These are phyloP conservation scores for Candoia aspera DNA, from an alignment of 2,113 vertebrate species.

Conservation along the genomic window DNA sequence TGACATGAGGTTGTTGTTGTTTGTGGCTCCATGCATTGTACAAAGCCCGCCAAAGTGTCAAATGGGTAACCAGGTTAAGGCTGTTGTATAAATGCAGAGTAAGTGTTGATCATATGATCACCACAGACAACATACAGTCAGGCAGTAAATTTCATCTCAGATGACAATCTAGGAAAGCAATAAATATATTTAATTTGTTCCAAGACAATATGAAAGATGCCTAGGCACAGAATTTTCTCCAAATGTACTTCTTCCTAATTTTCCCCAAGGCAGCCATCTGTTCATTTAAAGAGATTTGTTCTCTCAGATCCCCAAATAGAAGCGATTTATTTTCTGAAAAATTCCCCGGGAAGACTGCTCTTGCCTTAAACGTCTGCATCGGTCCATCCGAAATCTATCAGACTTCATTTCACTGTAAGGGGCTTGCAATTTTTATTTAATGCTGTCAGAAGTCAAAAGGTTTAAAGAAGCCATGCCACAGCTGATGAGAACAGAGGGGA, in stretches of 20 bases:
- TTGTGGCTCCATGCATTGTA: not conserved
- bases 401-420: not conserved
- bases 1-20: not conserved
- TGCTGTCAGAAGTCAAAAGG: not conserved
- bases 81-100: not conserved
- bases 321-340: not conserved
- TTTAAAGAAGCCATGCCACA: not conserved
- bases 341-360: not conserved
- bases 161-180: not conserved
- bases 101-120: not conserved
- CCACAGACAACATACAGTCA: not conserved
- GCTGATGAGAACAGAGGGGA: not conserved
- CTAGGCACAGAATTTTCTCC: not conserved
- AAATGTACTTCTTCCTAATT: not conserved
- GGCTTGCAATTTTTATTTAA: not conserved
- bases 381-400: not conserved
- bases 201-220: not conserved
- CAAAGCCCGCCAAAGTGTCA: not conserved
- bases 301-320: not conserved
- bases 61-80: not conserved
- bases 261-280: not conserved
- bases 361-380: not conserved
- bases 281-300: not conserved
- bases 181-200: not conserved
- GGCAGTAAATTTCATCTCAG: not conserved